phyloP scores from a whole-genome alignment of 2,113 vertebrate genomes.

The Marmota monax region DNA sequence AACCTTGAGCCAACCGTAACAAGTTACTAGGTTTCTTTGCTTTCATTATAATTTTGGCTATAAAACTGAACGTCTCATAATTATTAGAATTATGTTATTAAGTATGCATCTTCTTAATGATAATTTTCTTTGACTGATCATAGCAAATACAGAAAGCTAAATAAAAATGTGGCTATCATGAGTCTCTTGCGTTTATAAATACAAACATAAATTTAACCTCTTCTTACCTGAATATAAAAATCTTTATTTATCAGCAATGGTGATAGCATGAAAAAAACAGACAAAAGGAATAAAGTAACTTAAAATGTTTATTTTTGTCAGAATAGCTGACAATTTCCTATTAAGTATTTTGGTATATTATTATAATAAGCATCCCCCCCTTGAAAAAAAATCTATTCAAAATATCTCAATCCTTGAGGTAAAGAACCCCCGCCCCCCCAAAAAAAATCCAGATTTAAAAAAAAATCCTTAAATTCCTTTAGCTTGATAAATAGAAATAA shows the following conservation, averaged over 20 bases:
- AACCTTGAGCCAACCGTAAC: slow-evolving; percentile 11
- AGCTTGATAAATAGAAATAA: slow-evolving; percentile 87
- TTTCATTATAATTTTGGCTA: neutral
- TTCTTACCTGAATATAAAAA: slow-evolving; percentile 2
- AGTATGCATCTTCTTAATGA: slow-evolving; percentile 10
- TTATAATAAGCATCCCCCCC: slow-evolving; percentile 70
- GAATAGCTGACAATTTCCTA: slow-evolving; percentile 75
- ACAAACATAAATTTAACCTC: neutral
- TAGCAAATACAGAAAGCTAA: neutral
- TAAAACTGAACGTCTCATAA: slow-evolving; percentile 14
- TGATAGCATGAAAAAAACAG: slow-evolving; percentile 75
- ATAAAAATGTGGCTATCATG: neutral
- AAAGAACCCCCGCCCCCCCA: slow-evolving; percentile 75
- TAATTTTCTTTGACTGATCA: neutral
- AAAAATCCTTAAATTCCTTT: slow-evolving; percentile 65
- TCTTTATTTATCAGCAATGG: slow-evolving; percentile 62
- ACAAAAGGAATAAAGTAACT: slow-evolving; percentile 72
- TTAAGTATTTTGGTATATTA: slow-evolving; percentile 72
- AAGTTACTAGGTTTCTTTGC: slow-evolving; percentile 15
- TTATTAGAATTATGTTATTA: slow-evolving; percentile 57
- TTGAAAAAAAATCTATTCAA: slow-evolving; percentile 80
- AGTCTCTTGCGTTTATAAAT: slow-evolving; percentile 47
- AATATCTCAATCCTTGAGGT: slow-evolving; percentile 82
- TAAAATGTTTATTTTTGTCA: slow-evolving; percentile 86
- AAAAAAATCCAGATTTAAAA: slow-evolving; percentile 77